Percentiles rank a stretch among this genome's conserved stretches.
These are phyloP conservation scores for Blera fallax DNA, from an alignment of 2,888 invertebrate genomes.

Conservation along the genomic window DNA sequence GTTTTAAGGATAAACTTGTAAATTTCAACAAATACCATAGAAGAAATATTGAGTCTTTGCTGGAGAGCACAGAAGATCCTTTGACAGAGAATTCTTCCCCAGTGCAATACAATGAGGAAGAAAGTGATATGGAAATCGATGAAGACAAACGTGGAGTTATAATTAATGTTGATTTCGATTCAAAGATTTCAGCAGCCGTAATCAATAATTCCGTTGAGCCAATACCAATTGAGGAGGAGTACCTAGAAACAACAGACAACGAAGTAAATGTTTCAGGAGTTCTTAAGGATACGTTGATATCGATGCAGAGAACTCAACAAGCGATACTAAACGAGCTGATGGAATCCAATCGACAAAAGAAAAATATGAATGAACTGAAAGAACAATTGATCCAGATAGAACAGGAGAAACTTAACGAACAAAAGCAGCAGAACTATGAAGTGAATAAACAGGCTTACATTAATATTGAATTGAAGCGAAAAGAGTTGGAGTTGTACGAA, in stretches of 20 bases:
- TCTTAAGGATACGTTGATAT: not conserved
- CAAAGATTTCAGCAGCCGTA: not conserved
- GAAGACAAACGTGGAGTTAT: not conserved
- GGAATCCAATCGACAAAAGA: not conserved
- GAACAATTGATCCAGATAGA: slow-evolving; percentile 3
- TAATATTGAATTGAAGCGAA: slow-evolving; percentile 20
- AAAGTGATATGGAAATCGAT: not conserved
- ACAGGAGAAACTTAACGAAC: slow-evolving; percentile 3
- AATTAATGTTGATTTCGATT: not conserved
- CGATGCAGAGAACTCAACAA: slow-evolving; percentile 6
- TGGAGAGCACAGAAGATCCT: not conserved
- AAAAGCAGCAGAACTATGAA: slow-evolving; percentile 4
- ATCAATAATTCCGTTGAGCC: not conserved
- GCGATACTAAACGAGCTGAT: not conserved
- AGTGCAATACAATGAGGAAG: not conserved
- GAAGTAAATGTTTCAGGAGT: not conserved
- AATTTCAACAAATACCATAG: not conserved
- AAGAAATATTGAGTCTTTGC: not conserved
- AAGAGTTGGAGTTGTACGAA: slow-evolving; percentile 18
- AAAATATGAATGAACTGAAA: not conserved
- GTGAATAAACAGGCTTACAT: slow-evolving; percentile 15
- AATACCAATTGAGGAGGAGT: not conserved
- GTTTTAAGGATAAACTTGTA: not conserved
- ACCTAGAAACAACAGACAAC: not conserved
- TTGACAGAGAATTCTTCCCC: not conserved